phyloP scores from a whole-genome alignment of 2,888 invertebrate genomes.

The Parochlus steinenii region DNA sequence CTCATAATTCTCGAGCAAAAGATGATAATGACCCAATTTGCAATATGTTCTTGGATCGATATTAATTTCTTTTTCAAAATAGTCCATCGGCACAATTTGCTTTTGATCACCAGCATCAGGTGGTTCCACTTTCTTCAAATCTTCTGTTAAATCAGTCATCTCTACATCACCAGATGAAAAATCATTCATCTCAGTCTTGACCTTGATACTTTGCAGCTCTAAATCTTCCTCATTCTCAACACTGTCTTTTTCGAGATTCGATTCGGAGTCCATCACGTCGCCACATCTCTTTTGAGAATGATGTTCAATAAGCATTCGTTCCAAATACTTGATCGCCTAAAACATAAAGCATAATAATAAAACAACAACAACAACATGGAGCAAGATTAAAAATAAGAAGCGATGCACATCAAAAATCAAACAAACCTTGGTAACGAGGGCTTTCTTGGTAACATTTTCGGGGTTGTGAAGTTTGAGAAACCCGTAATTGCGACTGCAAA shows the following conservation, averaged over 20 bases:
- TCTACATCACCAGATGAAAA: constrained; percentile 17
- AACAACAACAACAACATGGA: constrained; percentile 5
- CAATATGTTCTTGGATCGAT: constrained; percentile 85
- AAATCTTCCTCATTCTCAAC: constrained; percentile 11
- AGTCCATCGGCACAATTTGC: constrained; percentile 28
- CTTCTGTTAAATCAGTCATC: constrained; percentile 15
- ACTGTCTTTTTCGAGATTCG: background rate
- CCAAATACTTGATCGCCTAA: constrained; percentile 67
- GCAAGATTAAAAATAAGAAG: constrained; percentile 6
- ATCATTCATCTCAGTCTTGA: constrained; percentile 12
- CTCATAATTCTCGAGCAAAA: constrained; percentile 80
- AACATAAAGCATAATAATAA: constrained; percentile 16
- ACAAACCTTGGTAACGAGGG: constrained; percentile 56
- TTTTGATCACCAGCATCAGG: constrained; percentile 14
- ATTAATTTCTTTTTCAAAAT: constrained; percentile 48
- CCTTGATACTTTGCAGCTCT: constrained; percentile 9
- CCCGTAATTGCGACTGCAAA: constrained; percentile 76
- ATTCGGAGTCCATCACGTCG: background rate
- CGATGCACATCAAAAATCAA: constrained; percentile 1
- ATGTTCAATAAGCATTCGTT: constrained; percentile 69
- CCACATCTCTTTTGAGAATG: constrained; percentile 36
- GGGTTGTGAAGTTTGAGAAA: constrained; percentile 65
- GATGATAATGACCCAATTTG: constrained; percentile 88
- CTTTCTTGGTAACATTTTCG: constrained; percentile 66
- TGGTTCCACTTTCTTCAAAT: constrained; percentile 10